Base-by-base conservation (phyloP, 2,113 vertebrate genomes). In the Anolis sagrei region DNA sequence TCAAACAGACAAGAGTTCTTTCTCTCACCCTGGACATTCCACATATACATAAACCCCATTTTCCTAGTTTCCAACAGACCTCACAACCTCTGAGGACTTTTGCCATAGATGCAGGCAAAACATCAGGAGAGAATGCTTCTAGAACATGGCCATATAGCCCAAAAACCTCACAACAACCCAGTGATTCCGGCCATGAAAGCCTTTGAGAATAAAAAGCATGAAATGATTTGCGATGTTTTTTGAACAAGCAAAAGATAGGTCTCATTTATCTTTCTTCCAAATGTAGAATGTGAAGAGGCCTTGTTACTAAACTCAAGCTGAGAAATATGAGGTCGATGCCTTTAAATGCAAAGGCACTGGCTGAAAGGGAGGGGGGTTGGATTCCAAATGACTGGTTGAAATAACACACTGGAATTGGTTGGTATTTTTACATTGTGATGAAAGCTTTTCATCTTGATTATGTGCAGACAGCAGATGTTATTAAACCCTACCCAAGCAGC, bases 391-490 rank as follows among this genome's bases (percentile, higher is more conserved):
- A 81, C 89, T 91, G 84, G 81, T 92, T 81, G 79, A 90, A 94
- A 93, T 91, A 94, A 94, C 89, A 93, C 91, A 89, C 83, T 90
- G 90, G 76, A 90, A 92, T 2, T 4, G 39, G 84, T 91, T 94
- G 92, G 89, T 91, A 87, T 79, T 89, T 89, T 93, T 92, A 90
- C 49, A 81, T 23, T 88, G 48, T 89, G 89, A 76, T 83, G 84
- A 92, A 93, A 93, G 87, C 84, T 94, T 93, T 90, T 64, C 69
- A 90, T 90, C 92, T 93, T 93, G 91, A 92, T 94, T 76, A 93
- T 88, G 93, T 90, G 87, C 92, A 94, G 90, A 91, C 81, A 92
- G 72, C n/a, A 92, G 83, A 87, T 77, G 77, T 90, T 89, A 89
- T 89, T 92, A 90, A 94, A 90, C 88, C 92, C 73, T 79, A 87